Evolutionary conservation across 2,113 vertebrate species (phyloP).

Genomic region (Corythoichthys intestinalis): DNA sequence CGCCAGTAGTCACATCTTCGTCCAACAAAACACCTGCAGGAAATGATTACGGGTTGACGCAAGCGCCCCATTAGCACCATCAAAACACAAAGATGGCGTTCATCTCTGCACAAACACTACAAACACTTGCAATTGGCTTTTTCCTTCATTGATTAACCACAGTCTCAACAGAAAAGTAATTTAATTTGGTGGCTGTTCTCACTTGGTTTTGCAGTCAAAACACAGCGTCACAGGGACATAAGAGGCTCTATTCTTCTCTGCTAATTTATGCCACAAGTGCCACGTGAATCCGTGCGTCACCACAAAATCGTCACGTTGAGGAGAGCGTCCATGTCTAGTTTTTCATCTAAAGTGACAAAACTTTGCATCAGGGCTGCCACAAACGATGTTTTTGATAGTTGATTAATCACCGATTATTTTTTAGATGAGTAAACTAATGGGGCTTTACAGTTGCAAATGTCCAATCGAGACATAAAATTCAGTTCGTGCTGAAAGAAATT

Average conservation of each 20-base stretch:
- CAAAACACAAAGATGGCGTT: not conserved
- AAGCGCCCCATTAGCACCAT: not conserved
- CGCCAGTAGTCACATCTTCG: not conserved
- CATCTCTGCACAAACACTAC: not conserved
- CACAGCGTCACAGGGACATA: not conserved
- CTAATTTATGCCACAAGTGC: not conserved
- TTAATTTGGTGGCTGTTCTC: not conserved
- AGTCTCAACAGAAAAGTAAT: not conserved
- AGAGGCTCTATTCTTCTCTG: not conserved
- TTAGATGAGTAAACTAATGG: too few species aligned
- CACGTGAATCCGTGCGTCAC: not conserved
- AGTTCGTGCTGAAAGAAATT: too few species aligned
- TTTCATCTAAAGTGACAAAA: not conserved
- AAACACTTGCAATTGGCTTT: not conserved
- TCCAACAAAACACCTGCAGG: constrained; percentile 1
- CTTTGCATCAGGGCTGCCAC: not conserved
- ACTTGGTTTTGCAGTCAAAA: not conserved
- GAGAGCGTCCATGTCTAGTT: not conserved
- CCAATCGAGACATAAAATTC: too few species aligned
- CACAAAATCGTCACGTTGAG: not conserved
- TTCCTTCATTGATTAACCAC: not conserved
- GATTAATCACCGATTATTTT: too few species aligned
- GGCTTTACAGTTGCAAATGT: too few species aligned
- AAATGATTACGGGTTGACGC: not conserved
- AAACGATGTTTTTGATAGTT: too few species aligned